Evolutionary conservation across 30 jellyfish, hydroid and myxozoan genomes (phyloP).

Genomic region (Cassiopea andromeda): DNA sequence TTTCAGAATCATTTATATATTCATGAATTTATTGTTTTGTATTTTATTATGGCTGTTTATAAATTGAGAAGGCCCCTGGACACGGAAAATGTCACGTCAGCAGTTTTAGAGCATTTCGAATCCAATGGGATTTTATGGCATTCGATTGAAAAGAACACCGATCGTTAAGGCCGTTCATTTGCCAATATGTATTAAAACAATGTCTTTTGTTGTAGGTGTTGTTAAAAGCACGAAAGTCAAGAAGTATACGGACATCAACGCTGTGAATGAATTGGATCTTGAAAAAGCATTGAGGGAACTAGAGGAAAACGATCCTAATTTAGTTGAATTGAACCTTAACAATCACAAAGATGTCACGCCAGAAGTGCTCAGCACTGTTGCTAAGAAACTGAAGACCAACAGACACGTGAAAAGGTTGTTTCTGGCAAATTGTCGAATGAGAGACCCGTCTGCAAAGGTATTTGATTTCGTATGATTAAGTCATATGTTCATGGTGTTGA

Average conservation of each 20-base stretch:
- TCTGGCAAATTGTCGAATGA: constrained; percentile 82
- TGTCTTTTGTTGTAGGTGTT: constrained; percentile 53
- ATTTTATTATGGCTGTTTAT: no score
- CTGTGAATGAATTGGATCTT: constrained; percentile 85
- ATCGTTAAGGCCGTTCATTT: no score
- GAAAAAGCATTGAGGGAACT: constrained; percentile 77
- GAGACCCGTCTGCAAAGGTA: constrained; percentile 81
- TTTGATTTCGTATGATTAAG: no score
- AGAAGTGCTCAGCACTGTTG: constrained; percentile 69
- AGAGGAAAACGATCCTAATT: constrained; percentile 58
- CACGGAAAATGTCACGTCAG: no score
- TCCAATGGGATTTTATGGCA: no score
- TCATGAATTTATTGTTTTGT: no score
- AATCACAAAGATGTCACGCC: constrained; percentile 87
- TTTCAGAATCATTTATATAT: no score
- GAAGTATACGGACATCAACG: constrained; percentile 86
- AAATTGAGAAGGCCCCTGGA: no score
- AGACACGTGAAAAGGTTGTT: constrained; percentile 49
- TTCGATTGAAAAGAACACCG: no score
- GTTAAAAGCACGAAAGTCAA: constrained; percentile 76
- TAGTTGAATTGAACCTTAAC: constrained; percentile 81
- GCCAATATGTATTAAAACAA: no score
- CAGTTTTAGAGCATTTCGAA: no score
- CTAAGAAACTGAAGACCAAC: constrained; percentile 62
- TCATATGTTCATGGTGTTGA: no score